A percentile compares a stretch with the other conserved stretches of the same genome.
Conservation (phyloP, 1,140 invertebrate genomes). For the Neuroterus valhalla region DNA sequence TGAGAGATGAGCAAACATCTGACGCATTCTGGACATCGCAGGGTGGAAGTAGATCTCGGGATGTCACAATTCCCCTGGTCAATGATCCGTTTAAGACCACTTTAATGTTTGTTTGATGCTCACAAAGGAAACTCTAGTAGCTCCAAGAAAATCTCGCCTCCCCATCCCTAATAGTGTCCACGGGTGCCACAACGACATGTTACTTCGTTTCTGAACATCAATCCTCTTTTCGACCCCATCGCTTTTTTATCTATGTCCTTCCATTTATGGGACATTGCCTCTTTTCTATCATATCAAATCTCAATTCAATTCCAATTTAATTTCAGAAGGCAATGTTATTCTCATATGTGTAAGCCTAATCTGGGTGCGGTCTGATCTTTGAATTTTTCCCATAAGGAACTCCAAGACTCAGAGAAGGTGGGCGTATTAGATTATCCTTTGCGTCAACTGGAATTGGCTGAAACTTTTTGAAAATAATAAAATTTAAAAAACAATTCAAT, state of each 20-base stretch:
- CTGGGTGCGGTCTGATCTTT: too few species aligned
- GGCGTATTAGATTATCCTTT: too few species aligned
- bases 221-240: constrained; percentile 17
- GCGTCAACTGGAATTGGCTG: too few species aligned
- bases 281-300: constrained; percentile 9
- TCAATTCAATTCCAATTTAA: constrained; percentile 24
- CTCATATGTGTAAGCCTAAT: too few species aligned
- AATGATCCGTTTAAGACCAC: constrained; percentile 30
- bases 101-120: constrained; percentile 30
- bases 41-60: constrained; percentile 16
- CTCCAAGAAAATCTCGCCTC: not conserved
- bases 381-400: too few species aligned
- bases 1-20: constrained; percentile 53
- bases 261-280: constrained; percentile 7
- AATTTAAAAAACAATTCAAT: too few species aligned
- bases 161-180: constrained; percentile 5
- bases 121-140: constrained; percentile 27
- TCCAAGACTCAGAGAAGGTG: too few species aligned
- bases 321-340: not conserved
- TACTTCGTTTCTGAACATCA: too few species aligned
- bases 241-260: constrained; percentile 19
- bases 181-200: constrained; percentile 4
- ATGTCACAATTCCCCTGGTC: constrained; percentile 22
- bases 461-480: too few species aligned
- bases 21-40: constrained; percentile 44